A percentile compares a stretch with the other conserved stretches of the same genome.
Conservation (phyloP, 2,888 invertebrate genomes). For the Ferdinandea cuprea region DNA sequence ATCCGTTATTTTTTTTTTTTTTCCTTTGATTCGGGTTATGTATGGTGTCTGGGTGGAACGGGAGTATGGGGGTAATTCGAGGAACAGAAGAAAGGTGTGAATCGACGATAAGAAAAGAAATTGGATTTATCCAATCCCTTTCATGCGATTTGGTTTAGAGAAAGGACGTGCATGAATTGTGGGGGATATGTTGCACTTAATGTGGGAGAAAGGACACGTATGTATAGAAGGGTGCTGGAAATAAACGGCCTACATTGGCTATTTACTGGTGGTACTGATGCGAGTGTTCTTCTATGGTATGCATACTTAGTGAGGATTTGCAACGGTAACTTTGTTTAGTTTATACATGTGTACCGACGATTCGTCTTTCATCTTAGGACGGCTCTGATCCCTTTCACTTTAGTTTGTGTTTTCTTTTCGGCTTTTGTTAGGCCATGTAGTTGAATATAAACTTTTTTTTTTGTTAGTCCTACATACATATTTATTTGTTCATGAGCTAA, state of each 20-base stretch:
- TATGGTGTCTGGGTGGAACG: not conserved
- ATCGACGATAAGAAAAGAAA: conserved; percentile 71
- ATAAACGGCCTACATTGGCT: conserved; percentile 60
- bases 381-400: conserved; percentile 34
- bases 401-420: conserved; percentile 66
- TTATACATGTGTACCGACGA: conserved; percentile 38
- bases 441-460: conserved; percentile 10
- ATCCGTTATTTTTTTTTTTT: conserved; percentile 14
- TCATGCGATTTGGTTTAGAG: conserved; percentile 47
- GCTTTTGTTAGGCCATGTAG: conserved; percentile 32
- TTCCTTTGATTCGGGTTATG: conserved; percentile 19
- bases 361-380: conserved; percentile 7
- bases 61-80: conserved; percentile 55
- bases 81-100: conserved; percentile 73
- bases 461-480: conserved; percentile 20
- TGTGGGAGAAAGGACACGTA: conserved; percentile 40
- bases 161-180: conserved; percentile 8
- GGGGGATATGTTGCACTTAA: conserved; percentile 18
- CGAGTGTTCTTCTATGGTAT: conserved; percentile 42
- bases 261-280: conserved; percentile 15
- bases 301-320: conserved; percentile 49
- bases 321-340: conserved; percentile 53
- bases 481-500: conserved; percentile 37
- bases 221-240: conserved; percentile 41
- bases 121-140: conserved; percentile 64